phyloP scores from a whole-genome alignment of 2,797 vertebrate species.

The Rhabdophis nuchalis region DNA sequence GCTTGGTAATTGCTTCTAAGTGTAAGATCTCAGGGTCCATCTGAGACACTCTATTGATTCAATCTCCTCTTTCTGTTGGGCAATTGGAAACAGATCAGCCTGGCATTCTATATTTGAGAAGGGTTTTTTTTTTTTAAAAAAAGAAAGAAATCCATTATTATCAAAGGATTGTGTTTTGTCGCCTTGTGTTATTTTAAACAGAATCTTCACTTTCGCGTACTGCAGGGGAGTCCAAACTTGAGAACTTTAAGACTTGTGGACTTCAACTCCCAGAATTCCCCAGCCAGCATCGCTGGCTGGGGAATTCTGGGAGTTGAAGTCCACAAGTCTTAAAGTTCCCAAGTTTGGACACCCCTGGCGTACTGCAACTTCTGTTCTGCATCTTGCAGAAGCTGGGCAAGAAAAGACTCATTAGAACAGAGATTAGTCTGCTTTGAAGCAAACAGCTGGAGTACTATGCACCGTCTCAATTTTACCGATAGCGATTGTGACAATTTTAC shows the following conservation, averaged over 20 bases:
- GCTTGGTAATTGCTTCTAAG: constrained; percentile 40
- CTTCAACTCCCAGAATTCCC: too few species aligned
- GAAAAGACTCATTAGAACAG: not conserved
- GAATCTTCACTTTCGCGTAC: not conserved
- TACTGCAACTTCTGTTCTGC: not conserved
- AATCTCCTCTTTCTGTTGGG: constrained; percentile 19
- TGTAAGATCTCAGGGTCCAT: not conserved
- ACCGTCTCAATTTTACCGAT: not conserved
- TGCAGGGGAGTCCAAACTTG: too few species aligned
- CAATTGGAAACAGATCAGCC: not conserved
- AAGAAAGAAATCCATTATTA: constrained; percentile 33
- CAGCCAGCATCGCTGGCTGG: too few species aligned
- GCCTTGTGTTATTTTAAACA: not conserved
- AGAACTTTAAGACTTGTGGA: too few species aligned
- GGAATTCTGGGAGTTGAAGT: too few species aligned
- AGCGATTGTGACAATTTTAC: not conserved
- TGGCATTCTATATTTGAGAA: not conserved
- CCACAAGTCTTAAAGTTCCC: too few species aligned
- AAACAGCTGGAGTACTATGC: not conserved
- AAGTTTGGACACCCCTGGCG: too few species aligned
- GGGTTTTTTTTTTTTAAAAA: not conserved
- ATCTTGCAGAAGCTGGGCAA: not conserved
- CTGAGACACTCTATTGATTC: constrained; percentile 24
- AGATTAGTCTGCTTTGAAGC: not conserved
- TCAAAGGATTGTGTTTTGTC: not conserved